These are phyloP conservation scores for Arnoldichthys spilopterus DNA, from an alignment of 2,797 vertebrate genomes.

Conservation along the genomic window DNA sequence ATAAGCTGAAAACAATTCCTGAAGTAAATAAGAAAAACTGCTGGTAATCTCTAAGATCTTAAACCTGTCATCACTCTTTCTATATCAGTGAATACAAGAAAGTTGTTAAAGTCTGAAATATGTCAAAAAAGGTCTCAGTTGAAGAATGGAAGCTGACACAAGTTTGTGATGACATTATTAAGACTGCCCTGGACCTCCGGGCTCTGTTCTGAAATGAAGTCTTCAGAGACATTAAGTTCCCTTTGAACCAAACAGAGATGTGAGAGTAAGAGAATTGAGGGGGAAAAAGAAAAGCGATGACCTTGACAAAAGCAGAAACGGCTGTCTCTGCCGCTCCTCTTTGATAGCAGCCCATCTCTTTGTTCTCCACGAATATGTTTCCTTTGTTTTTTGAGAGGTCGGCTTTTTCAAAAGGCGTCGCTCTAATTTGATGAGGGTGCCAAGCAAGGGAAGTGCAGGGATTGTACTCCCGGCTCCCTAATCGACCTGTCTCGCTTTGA, in stretches of 20 bases:
- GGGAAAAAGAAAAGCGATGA: constrained; percentile 48
- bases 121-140: not conserved
- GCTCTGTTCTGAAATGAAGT: constrained; percentile 55
- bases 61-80: not conserved
- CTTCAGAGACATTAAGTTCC: constrained; percentile 60
- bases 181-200: constrained; percentile 50
- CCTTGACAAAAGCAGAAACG: constrained; percentile 55
- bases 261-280: constrained; percentile 34
- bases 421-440: constrained; percentile 53
- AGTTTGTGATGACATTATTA: constrained; percentile 17
- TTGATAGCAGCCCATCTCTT: constrained; percentile 55
- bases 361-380: constrained; percentile 58
- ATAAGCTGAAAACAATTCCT: not conserved
- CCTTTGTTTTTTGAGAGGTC: constrained; percentile 48
- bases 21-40: not conserved
- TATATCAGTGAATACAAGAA: not conserved
- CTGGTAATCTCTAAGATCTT: too few relatives aligned
- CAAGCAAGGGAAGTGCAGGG: constrained; percentile 28
- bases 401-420: constrained; percentile 50
- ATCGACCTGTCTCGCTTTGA: constrained; percentile 38
- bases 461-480: not conserved
- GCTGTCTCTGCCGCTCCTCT: constrained; percentile 46
- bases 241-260: constrained; percentile 66
- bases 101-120: not conserved
- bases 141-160: constrained; percentile 3